A percentile compares a stretch with the other conserved stretches of the same genome.
These are phyloP conservation scores for Chloropsis hardwickii DNA, from an alignment of 2,113 vertebrate species.

Conservation along the genomic window DNA sequence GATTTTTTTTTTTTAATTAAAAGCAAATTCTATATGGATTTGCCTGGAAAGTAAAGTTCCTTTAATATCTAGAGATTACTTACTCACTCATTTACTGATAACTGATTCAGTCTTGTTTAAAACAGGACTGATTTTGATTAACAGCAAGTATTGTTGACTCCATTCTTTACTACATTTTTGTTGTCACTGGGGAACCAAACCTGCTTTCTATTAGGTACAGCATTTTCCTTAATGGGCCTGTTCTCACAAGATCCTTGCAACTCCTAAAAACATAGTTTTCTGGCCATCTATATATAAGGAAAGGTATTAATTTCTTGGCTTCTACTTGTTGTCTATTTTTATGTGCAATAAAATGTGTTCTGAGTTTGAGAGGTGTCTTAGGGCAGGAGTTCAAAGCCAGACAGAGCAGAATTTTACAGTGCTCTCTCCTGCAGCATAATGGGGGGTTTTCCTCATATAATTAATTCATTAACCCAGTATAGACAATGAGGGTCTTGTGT, in stretches of 20 bases:
- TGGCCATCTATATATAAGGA: neutral
- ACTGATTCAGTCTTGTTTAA: neutral
- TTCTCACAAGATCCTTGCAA: neutral
- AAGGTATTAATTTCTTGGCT: neutral
- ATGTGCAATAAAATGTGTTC: neutral
- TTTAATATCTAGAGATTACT: neutral
- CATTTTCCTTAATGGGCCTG: neutral
- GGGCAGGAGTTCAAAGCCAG: neutral
- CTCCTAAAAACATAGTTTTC: neutral
- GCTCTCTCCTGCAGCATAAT: neutral
- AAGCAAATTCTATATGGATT: neutral
- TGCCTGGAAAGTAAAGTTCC: neutral
- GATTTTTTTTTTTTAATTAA: neutral
- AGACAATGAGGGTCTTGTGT: neutral
- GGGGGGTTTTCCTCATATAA: rapidly evolving
- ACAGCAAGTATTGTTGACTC: neutral
- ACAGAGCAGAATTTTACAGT: neutral
- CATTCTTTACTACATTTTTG: neutral
- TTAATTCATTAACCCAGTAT: neutral
- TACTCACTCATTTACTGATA: neutral
- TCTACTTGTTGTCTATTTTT: neutral
- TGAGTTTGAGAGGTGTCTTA: neutral
- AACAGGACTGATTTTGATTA: neutral
- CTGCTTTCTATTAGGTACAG: neutral
- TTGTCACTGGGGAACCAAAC: neutral